Base-by-base conservation (phyloP, 2,797 vertebrate genomes). In the Cottoperca gobio region DNA sequence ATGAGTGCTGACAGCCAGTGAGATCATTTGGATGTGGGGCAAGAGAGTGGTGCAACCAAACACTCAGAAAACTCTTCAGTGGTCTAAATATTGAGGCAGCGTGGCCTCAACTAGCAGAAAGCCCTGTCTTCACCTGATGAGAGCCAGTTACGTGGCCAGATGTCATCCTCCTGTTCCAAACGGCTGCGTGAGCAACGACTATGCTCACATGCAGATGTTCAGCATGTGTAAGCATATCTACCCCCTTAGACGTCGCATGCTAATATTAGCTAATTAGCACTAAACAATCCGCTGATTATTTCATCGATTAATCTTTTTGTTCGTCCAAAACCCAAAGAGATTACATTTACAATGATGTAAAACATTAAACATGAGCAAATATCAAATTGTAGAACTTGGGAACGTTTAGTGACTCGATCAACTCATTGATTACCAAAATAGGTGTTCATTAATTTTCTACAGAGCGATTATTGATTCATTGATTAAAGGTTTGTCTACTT, bases 1-100 rank as follows among this genome's bases (percentile, higher is more conserved):
- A 91, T 85, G 84, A 55, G 40, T 2, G 61, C 76, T 50, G 72
- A 87, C 48, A 63, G 63, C 40, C 48, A 3, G 35, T 55, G 73
- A 88, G 65, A 24, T 83, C 77, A 74, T 71, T 11, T 67, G 72
- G 64, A 73, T 37, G 45, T 23, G 28, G 74, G 73, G 11, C 59
- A 65, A 37, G 37, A 54, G 39, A 5, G 49, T 8, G 50, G 50
- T 17, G 59, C 1, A 45, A 28, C 14, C 10, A 5, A 40, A 39
- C 1, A 1, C 26, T 42, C 40, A 43, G 50, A 58, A 37, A 52
- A 40, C 60, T 46, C 24, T 35, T 43, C 8, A 24, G 11, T 2
- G 24, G 35, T 28, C 17, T 11, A 37, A 46, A 72, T 52, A 60
- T 16, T 5, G 39, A 66, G 60, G 45, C 19, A 23, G 14, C 0